Conservation (phyloP, 2,888 invertebrate species). For the Nineta flava region DNA sequence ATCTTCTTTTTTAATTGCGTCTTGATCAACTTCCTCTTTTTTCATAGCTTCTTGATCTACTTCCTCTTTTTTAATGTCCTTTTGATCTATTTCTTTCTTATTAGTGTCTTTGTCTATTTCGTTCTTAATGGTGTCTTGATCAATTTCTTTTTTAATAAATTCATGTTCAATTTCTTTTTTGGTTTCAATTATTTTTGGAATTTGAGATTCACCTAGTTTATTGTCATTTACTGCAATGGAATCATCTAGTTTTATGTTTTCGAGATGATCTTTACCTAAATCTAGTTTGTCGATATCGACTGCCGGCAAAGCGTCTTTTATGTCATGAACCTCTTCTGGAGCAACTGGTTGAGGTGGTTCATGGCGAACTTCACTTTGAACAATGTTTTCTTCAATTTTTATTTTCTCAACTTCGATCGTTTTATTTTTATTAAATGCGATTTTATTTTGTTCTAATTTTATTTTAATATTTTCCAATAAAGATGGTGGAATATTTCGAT, state of each 20-base stretch:
- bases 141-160: conserved; percentile 2
- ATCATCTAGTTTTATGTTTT: no score
- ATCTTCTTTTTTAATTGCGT: conserved; percentile 27
- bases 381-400: conserved; percentile 1
- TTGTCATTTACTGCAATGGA: no score
- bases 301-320: no score
- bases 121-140: conserved; percentile 5
- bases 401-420: conserved; percentile 13
- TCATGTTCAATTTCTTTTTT: background rate
- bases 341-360: conserved; percentile 27
- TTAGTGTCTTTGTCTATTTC: conserved; percentile 23
- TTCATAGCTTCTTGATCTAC: conserved; percentile 29
- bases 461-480: conserved; percentile 24
- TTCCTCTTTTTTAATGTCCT: conserved; percentile 26
- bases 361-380: conserved; percentile 6
- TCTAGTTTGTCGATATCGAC: no score
- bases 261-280: no score
- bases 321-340: conserved; percentile 15
- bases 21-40: conserved; percentile 27
- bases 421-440: conserved; percentile 13
- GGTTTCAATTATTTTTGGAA: conserved; percentile 6
- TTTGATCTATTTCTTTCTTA: conserved; percentile 23
- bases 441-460: conserved; percentile 41
- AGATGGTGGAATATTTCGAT: conserved; percentile 8
- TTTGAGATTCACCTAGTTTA: conserved; percentile 10